Conservation (phyloP, 2,113 vertebrate genomes). For the Melanotaenia duboulayi region DNA sequence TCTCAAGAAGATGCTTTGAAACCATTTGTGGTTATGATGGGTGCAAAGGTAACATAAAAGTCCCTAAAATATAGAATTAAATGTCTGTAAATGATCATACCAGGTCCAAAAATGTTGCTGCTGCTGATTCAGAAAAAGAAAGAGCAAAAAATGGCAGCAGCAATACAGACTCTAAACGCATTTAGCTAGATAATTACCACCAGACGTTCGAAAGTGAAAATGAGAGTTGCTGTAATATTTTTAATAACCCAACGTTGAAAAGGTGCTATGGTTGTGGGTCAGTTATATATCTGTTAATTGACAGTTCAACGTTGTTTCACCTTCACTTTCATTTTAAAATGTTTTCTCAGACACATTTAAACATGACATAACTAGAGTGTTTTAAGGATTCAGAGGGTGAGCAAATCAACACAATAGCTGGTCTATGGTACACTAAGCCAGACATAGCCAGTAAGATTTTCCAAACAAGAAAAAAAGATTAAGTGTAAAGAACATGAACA, state of each 20-base stretch:
- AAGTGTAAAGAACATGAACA: too few species aligned
- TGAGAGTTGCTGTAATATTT: not conserved
- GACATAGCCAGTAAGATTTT: not conserved
- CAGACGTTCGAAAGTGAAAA: conserved; percentile 15
- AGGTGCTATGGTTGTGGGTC: not conserved
- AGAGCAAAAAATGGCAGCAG: not conserved
- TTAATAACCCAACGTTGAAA: not conserved
- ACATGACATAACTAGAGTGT: not conserved
- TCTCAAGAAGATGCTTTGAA: too few species aligned
- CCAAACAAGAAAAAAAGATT: not conserved
- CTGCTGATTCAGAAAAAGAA: too few species aligned
- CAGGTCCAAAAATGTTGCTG: too few species aligned
- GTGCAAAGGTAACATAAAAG: too few species aligned
- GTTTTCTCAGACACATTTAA: not conserved
- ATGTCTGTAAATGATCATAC: too few species aligned
- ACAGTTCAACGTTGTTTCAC: not conserved
- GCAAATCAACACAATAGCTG: not conserved
- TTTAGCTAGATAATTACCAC: not conserved
- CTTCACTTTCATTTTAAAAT: not conserved
- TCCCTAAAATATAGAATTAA: too few species aligned
- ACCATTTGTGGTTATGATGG: too few species aligned
- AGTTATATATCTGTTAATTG: not conserved
- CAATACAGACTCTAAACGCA: not conserved
- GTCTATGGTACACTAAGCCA: not conserved
- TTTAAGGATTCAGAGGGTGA: not conserved